phyloP scores from a whole-genome alignment of 2,113 vertebrate species.

The Salminus brasiliensis region DNA sequence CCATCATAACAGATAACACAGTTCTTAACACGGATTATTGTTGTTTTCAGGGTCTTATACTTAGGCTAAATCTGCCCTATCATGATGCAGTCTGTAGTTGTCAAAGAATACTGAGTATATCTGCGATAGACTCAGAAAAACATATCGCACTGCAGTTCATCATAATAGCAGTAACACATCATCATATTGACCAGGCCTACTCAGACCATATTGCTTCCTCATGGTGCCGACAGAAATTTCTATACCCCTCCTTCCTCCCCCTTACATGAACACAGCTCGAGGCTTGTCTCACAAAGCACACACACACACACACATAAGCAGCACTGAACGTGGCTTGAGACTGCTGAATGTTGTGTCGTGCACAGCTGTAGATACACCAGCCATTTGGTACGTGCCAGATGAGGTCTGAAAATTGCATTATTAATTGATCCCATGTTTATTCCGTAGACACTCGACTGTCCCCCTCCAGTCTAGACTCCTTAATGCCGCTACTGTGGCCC shows the following conservation, averaged over 20 bases:
- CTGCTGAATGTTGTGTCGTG: background rate
- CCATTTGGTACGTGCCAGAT: slow-evolving; percentile 11
- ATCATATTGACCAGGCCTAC: background rate
- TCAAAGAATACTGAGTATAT: no score
- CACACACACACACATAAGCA: slow-evolving; percentile 13
- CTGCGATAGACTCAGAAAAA: background rate
- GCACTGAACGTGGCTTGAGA: background rate
- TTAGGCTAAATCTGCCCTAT: no score
- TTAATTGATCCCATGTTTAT: slow-evolving; percentile 32
- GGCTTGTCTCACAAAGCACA: background rate
- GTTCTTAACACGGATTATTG: no score
- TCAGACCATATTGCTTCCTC: slow-evolving; percentile 44
- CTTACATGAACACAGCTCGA: slow-evolving; percentile 12
- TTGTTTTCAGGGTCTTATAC: no score
- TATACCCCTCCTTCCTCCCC: background rate
- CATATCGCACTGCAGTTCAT: background rate
- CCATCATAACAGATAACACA: no score
- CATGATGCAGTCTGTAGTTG: no score
- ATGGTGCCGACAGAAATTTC: slow-evolving; percentile 72
- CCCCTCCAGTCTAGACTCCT: slow-evolving; percentile 13
- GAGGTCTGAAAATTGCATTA: slow-evolving; percentile 14
- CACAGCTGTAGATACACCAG: background rate
- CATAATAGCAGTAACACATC: background rate
- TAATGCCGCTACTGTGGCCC: slow-evolving; percentile 9
- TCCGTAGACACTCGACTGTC: slow-evolving; percentile 1